These are phyloP conservation scores for Balanococcus diminutus DNA, from an alignment of 2,888 invertebrate species.

Conservation along the genomic window DNA sequence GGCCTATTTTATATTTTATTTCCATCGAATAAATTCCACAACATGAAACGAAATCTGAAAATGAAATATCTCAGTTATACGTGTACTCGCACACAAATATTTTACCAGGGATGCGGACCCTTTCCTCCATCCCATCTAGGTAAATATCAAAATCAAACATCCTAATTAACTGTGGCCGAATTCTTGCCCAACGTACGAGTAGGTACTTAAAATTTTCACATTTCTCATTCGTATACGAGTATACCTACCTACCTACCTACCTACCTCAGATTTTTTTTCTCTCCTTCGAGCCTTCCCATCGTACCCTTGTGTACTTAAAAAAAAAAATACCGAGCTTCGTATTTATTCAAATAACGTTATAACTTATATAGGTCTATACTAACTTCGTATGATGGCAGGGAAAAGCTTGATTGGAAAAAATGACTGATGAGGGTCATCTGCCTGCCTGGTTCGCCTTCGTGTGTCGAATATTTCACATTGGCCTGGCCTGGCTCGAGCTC, in stretches of 20 bases:
- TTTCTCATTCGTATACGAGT: background rate
- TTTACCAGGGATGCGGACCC: too few species aligned
- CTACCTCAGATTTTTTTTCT: too few species aligned
- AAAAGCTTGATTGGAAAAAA: constrained; percentile 6
- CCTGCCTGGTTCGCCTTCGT: background rate
- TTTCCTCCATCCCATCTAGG: background rate
- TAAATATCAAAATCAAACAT: constrained; percentile 5
- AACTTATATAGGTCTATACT: too few species aligned
- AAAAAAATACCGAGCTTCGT: background rate
- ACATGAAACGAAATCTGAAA: background rate
- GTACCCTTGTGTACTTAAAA: background rate
- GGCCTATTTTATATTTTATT: too few species aligned
- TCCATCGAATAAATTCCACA: background rate
- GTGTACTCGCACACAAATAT: too few species aligned
- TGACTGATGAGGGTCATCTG: constrained; percentile 23
- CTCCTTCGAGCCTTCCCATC: background rate
- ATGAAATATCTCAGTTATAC: background rate
- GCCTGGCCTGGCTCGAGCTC: background rate
- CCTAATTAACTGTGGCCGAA: background rate
- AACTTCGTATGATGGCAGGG: background rate
- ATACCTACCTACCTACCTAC: background rate
- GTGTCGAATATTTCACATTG: background rate
- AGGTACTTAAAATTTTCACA: background rate
- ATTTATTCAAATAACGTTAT: background rate
- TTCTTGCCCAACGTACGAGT: background rate